Evolutionary conservation across 2,888 invertebrate genomes (phyloP), one percentile per base, ranked within the genome.

Genomic region (Drosophila lacicola): DNA sequence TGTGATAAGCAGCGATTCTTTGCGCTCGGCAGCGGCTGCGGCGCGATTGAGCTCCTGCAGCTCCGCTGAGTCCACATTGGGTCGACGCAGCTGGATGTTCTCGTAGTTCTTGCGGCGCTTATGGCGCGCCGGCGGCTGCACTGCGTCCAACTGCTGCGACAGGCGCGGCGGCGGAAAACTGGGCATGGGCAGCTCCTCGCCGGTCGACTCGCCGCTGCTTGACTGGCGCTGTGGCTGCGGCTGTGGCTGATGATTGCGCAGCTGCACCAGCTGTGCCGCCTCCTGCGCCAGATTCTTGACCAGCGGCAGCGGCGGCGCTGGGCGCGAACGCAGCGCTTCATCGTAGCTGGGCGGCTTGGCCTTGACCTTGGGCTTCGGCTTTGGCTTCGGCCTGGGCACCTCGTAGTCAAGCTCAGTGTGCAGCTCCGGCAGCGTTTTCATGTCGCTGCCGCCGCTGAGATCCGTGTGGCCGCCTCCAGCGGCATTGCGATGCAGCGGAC

Each of bases 31-130:
- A 0, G 72, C 61, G 0, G 74, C 89, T 10, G 84, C 89, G 13
- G 70, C 85, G 8, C 80, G 75, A 62, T 91, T 89, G 4, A 90
- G 70, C 33, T 89, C 81, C 55, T 87, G 85, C 61, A 92, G 75
- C 33, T 92, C 91, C 0, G 78, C 77, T 0, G 92, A 92, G 61
- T 90, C 90, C 9, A 91, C 82, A 29, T 90, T 90, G 70, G 70
- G 90, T 2, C 83, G 88, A 3, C 91, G 83, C 51, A 92, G 37
- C 47, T 91, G 87, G 8, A 91, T 89, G 11, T 86, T 76, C 68
- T 92, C 91, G 58, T 91, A 91, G 71, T 90, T 90, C 45, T 90
- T 91, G 4, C 88, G 88, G 3, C 90, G 86, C 58, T 90, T 91
- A 10, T 85, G 85, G 0, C 91, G 80, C 17, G 67, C 80, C 8